These are phyloP conservation scores for Lamellibrachia luymesi DNA, from an alignment of 1,140 invertebrate genomes.

Conservation along the genomic window DNA sequence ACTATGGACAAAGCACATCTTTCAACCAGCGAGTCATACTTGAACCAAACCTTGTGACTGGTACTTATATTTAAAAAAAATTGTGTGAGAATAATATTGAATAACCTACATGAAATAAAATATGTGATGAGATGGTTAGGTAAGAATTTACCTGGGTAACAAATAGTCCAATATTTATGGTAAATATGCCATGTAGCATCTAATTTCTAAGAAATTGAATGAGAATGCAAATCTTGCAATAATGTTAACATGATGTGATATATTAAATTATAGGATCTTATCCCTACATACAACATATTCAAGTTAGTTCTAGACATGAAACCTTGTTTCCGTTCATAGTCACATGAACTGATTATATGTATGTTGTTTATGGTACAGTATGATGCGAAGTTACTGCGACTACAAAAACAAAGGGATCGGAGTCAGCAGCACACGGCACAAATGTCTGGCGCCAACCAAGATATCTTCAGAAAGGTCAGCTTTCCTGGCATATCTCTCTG, in stretches of 20 bases:
- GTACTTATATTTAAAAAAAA: too few species aligned
- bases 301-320: not conserved
- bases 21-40: too few species aligned
- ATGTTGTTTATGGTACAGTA: not conserved
- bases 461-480: constrained; percentile 17
- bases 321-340: not conserved
- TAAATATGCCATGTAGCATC: too few species aligned
- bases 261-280: not conserved
- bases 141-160: not conserved
- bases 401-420: constrained; percentile 12
- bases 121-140: too few species aligned
- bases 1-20: too few species aligned
- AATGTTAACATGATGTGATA: not conserved
- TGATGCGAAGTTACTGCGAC: not conserved
- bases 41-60: too few species aligned
- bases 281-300: not conserved
- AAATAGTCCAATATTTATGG: too few species aligned
- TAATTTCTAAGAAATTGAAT: not conserved
- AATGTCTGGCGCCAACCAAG: constrained; percentile 8
- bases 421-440: not conserved
- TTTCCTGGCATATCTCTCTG: not conserved
- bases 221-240: not conserved
- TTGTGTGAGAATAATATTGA: too few species aligned
- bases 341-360: not conserved
- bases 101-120: too few species aligned